A percentile compares a stretch with the other conserved stretches of the same genome.
Conservation (phyloP, 35 echinoderm and acorn worm genomes). For the Ophioderma brevispina region DNA sequence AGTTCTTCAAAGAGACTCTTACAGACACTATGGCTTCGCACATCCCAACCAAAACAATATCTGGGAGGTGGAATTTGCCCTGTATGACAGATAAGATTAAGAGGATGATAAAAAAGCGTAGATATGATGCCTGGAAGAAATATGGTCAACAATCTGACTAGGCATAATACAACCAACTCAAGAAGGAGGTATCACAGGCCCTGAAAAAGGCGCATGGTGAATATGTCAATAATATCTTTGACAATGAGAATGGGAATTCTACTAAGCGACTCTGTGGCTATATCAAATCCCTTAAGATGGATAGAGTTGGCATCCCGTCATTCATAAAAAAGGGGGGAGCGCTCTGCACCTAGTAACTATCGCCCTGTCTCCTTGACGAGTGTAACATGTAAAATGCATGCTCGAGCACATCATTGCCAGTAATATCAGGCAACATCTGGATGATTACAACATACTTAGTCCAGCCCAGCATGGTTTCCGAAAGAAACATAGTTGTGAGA, state of each 20-base stretch:
- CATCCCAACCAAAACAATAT: no score
- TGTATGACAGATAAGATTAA: neutral
- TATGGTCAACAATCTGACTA: neutral
- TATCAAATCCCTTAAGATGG: neutral
- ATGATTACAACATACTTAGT: neutral
- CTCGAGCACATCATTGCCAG: neutral
- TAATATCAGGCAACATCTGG: neutral
- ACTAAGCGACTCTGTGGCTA: neutral
- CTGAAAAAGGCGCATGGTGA: neutral
- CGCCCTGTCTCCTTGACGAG: no score
- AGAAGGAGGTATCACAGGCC: neutral
- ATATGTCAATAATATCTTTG: neutral
- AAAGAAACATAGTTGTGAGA: slow-evolving; percentile 16
- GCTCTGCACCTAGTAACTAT: neutral
- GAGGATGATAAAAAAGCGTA: neutral
- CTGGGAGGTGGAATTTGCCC: neutral
- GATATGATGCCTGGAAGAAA: neutral
- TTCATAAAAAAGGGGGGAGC: neutral
- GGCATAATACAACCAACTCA: neutral
- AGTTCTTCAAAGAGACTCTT: no score
- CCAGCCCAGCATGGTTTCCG: neutral
- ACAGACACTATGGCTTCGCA: no score
- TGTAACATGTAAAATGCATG: neutral
- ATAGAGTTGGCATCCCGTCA: neutral
- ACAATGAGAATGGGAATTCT: neutral